Evolutionary conservation across 2,797 vertebrate species (phyloP), one percentile per base, ranked within the genome.

Genomic region (Sebastes iracundus): DNA sequence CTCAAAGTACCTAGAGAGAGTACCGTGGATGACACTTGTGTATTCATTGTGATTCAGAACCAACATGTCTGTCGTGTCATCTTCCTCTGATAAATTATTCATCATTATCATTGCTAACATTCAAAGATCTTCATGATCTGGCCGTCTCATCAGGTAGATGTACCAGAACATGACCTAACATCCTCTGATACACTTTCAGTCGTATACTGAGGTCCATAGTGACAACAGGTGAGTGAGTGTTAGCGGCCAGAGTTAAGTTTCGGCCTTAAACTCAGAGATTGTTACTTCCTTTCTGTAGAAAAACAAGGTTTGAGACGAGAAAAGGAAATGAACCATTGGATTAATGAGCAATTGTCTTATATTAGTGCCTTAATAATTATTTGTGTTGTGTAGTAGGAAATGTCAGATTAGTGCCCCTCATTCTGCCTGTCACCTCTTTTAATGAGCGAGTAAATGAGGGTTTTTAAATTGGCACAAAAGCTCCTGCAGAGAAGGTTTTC

Each of bases 381-480:
- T 65, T 27, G 74, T 68, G 59, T 66, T 74, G 28, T 79, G 60
- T 35, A 38, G 38, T 73, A 84, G 79, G 8, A 86, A 90, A 88
- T 92, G 83, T 87, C 89, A 87, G 74, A 86, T 77, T 38, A 8
- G 9, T 33, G 65, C 32, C 33, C 28, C 53, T 64, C n/a, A 52
- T 65, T 82, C 77, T 75, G 80, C 61, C 49, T 65, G 68, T 77
- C 85, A 62, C 38, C 55, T 88, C 65, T 62, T 86, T 83, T 90
- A 91, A 90, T 89, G 80, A 90, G 68, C 53, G 16, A 72, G 33
- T 66, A 67, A 77, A 63, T n/a, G 28, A 79, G 46, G 32, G 52
- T 77, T 82, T 83, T 87, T 79, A 74, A 89, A 90, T 72, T 38
- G 75, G 87, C 74, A 74, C 23, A 32, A 73, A 82, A 78, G 67